Percentiles rank a stretch among this genome's conserved stretches.
These are phyloP conservation scores for Polydrusus pterygomalis DNA, from an alignment of 2,888 invertebrate species.

Conservation along the genomic window DNA sequence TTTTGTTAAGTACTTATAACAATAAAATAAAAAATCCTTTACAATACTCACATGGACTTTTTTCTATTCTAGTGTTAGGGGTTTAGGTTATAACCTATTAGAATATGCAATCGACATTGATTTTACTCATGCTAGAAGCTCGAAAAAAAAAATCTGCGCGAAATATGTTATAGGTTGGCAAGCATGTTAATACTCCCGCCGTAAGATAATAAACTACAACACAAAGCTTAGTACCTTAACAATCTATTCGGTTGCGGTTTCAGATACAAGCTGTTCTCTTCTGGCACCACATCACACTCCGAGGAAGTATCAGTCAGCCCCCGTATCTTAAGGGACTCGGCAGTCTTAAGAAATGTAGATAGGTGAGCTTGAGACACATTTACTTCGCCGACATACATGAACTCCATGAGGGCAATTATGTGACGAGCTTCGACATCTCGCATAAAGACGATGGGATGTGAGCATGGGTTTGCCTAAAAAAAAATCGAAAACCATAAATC, in stretches of 20 bases:
- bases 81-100: too few relatives aligned
- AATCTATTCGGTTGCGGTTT: constrained; percentile 63
- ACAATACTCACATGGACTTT: too few relatives aligned
- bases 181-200: too few relatives aligned
- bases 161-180: too few relatives aligned
- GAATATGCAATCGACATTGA: too few relatives aligned
- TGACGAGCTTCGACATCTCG: constrained; percentile 87
- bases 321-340: constrained; percentile 86
- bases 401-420: constrained; percentile 85
- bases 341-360: constrained; percentile 84
- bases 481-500: constrained; percentile 1
- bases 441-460: constrained; percentile 90
- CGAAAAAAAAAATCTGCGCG: too few relatives aligned
- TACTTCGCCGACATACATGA: constrained; percentile 91
- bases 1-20: too few relatives aligned
- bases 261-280: constrained; percentile 63
- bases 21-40: too few relatives aligned
- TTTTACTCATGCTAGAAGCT: too few relatives aligned
- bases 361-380: constrained; percentile 87
- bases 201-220: too few relatives aligned
- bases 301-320: constrained; percentile 82
- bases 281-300: constrained; percentile 68
- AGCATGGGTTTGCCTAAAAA: constrained; percentile 87
- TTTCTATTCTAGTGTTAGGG: too few relatives aligned
- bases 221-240: constrained; percentile 30